phyloP scores from a whole-genome alignment of 2,113 vertebrate genomes.

The Rhabdornis inornatus region DNA sequence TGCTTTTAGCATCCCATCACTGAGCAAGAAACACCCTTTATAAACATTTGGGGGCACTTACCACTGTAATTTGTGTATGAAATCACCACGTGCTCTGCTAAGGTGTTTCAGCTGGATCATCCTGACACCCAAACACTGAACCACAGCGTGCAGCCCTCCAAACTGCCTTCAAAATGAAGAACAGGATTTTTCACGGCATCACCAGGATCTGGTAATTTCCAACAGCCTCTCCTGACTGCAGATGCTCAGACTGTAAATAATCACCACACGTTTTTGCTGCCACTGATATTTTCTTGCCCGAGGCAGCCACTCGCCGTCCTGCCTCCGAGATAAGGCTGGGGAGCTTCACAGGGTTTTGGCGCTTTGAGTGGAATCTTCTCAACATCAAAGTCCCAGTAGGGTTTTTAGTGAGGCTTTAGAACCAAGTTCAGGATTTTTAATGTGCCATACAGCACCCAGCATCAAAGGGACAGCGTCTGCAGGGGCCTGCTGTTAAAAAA shows the following conservation, averaged over 20 bases:
- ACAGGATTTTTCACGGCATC: neutral
- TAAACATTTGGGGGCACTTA: neutral
- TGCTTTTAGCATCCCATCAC: neutral
- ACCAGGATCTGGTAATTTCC: neutral
- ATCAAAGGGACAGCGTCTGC: neutral
- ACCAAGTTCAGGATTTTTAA: constrained; percentile 17
- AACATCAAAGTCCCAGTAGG: constrained; percentile 49
- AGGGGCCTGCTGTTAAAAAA: constrained; percentile 5
- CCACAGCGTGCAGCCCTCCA: accelerated
- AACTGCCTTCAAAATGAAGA: neutral
- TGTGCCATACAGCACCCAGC: neutral
- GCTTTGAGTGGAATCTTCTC: constrained; percentile 44
- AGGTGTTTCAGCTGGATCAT: neutral
- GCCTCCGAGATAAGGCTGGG: constrained; percentile 1
- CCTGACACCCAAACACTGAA: neutral
- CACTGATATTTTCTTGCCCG: neutral
- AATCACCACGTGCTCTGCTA: accelerated
- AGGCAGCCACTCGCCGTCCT: neutral
- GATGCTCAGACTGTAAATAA: constrained; percentile 39
- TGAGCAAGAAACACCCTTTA: neutral
- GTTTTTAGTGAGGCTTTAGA: constrained; percentile 14
- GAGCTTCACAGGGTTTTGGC: neutral
- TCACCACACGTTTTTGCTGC: neutral
- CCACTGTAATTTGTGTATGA: neutral
- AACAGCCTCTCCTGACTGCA: neutral